Base-by-base conservation (phyloP, 2,888 invertebrate species). In the Macrophya annulata region DNA sequence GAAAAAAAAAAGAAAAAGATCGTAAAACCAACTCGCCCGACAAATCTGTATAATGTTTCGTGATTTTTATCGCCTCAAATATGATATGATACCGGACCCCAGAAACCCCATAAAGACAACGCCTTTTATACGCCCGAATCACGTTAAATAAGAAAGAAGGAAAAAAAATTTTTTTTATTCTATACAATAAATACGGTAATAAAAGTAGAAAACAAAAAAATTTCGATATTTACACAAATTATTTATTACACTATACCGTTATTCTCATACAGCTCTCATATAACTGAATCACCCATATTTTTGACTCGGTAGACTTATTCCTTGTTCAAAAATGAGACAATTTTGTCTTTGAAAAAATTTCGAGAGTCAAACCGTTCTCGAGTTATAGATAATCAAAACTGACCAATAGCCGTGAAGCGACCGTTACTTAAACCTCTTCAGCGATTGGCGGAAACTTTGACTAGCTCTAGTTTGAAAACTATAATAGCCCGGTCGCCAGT, bases 1-100 rank as follows among this genome's bases (percentile, higher is more conserved):
- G 43, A 62, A 40, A 81, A 31, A 9, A 31, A 51, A 76, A 90
- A 91, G 92, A 6, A 62, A 92, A 6, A 71, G 83, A 92, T 91
- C 93, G 91, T 93, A 93, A 93, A 93, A 93, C 87, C 92, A 92
- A 91, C 89, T 91, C 92, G 91, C 90, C 91, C 92, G 93, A 93
- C 93, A 93, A 93, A 93, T 93, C 93, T 92, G 92, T 92, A 92
- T 92, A 92, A 92, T 92, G 92, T 92, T 90, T 90, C 90, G 91
- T 92, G 92, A 93, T 92, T 92, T 93, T 93, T 93, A 93, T 92
- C 92, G 91, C 90, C 89, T 88, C 85, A 79, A 83, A 83, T 51
- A 83, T 83, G 21, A 17, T 17, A 55, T 55, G 37, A 25, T 76
- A 31, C 77, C 37, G 48, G 77, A 59, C 59, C 59, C 59, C 59